Base-by-base conservation (phyloP, 2,888 invertebrate genomes). In the Lymantria dispar region DNA sequence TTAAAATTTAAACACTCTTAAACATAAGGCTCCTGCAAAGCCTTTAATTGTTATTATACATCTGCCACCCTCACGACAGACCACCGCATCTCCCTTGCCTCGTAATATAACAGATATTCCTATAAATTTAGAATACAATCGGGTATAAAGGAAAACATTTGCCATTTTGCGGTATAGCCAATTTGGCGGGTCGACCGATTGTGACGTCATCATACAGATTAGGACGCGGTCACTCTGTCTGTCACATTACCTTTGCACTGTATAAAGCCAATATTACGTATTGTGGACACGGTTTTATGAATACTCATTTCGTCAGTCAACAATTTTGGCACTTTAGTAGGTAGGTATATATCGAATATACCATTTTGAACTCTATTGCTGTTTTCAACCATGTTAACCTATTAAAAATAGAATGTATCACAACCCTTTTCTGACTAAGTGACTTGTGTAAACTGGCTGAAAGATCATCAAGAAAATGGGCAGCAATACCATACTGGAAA, bases 161-260 rank as follows among this genome's bases (percentile, higher is more conserved):
- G 48, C 37, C 50, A 56, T 38, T 38, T n/a, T 38, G 38, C 38
- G n/a, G 38, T 62, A 41, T 48, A 48, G 59, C 38, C 50, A 62
- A 65, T 62, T 62, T 65, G 52, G 53, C 44, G 40, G 47, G 41
- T 46, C 12, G 10, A 54, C 47, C 45, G 48, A 49, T 53, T 45
- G 50, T 52, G 59, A 53, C 62, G 56, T 62, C 47, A 64, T 22
- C 30, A 43, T 10, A 39, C 15, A 56, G 62, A 62, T 63, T 58
- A 63, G 52, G 45, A n/a, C 56, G 52, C 49, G 62, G 59, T 65
- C 45, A 52, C 3, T 37, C 41, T 48, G 50, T 54, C 50, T 10
- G 10, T 8, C 43, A 41, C 59, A 65, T 61, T 58, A 49, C 52
- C 33, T 43, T 41, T 47, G 52, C 50, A 48, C 15, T 30, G 3